Conservation (phyloP, 2,888 invertebrate species). For the Drosophila kuntzei region DNA sequence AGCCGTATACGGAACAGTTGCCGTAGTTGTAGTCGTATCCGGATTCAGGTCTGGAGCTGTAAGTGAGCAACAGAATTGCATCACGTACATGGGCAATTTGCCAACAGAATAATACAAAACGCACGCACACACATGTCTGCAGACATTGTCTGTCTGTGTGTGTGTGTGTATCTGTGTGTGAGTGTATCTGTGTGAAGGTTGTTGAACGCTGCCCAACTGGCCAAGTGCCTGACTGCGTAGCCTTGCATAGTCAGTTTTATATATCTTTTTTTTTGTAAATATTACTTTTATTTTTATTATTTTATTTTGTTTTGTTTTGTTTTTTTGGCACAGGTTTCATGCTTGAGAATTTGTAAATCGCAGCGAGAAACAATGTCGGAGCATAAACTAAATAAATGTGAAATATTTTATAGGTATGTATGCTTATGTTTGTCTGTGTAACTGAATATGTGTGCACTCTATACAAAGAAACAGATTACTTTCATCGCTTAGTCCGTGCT, state of each 20-base stretch:
- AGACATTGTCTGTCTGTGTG: conserved; percentile 27
- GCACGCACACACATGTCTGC: conserved; percentile 33
- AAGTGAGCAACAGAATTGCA: conserved; percentile 82
- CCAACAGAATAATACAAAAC: conserved; percentile 77
- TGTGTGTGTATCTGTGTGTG: conserved; percentile 8
- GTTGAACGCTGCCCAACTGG: conserved; percentile 63
- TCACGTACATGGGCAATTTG: conserved; percentile 83
- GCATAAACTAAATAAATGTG: conserved; percentile 81
- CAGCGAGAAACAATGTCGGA: conserved; percentile 77
- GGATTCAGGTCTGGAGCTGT: conserved; percentile 50
- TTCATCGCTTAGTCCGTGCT: conserved; percentile 73
- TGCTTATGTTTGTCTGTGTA: conserved; percentile 5
- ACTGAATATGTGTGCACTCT: conserved; percentile 18
- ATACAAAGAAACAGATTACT: conserved; percentile 70
- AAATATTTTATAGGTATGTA: conserved; percentile 71
- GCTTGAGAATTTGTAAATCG: conserved; percentile 80
- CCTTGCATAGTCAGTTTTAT: conserved; percentile 37
- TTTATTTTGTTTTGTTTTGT: conserved; percentile 7
- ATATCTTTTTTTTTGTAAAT: conserved; percentile 10
- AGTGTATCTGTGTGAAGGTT: conserved; percentile 45
- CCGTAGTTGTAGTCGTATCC: conserved; percentile 14
- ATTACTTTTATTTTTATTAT: conserved; percentile 10
- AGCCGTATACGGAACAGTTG: conserved; percentile 1
- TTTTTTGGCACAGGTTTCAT: conserved; percentile 75
- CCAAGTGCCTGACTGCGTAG: conserved; percentile 52